Percentiles rank a stretch among this genome's conserved stretches.
Evolutionary conservation across 1,140 invertebrate species (phyloP).

Genomic region (Bradysia coprophila): DNA sequence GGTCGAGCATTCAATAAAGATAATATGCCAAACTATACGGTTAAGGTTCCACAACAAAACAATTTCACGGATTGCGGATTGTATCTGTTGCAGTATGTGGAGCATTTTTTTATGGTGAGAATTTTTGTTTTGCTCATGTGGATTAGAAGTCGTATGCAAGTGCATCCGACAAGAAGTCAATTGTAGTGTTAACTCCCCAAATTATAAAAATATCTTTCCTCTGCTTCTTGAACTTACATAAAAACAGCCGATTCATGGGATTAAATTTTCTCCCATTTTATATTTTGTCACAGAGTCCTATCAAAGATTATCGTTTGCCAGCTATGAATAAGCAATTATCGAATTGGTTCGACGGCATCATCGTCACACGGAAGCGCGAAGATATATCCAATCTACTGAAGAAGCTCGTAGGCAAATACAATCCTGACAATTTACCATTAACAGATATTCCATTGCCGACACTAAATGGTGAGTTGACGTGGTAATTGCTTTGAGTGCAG

Average conservation of each 20-base stretch:
- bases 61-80: conserved; percentile 95
- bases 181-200: too few relatives aligned
- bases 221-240: too few relatives aligned
- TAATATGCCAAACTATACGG: conserved; percentile 62
- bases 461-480: conserved; percentile 32
- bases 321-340: conserved; percentile 55
- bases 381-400: conserved; percentile 58
- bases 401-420: conserved; percentile 40
- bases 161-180: too few relatives aligned
- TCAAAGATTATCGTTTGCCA: conserved; percentile 51
- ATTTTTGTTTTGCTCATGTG: conserved; percentile 4
- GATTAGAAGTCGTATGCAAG: too few relatives aligned
- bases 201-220: too few relatives aligned
- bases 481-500: too few relatives aligned
- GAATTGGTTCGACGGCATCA: conserved; percentile 61
- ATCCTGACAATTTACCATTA: conserved; percentile 31
- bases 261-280: too few relatives aligned
- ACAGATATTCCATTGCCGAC: conserved; percentile 46
- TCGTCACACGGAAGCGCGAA: conserved; percentile 58
- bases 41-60: conserved; percentile 88
- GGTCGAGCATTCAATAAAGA: conserved; percentile 48
- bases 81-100: conserved; percentile 88
- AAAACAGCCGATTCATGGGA: too few relatives aligned
- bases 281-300: conserved; percentile 37
- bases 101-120: conserved; percentile 74